Evolutionary conservation across 2,888 invertebrate species (phyloP), one percentile per base, ranked within the genome.

Genomic region (Trichogramma dendrolimi): DNA sequence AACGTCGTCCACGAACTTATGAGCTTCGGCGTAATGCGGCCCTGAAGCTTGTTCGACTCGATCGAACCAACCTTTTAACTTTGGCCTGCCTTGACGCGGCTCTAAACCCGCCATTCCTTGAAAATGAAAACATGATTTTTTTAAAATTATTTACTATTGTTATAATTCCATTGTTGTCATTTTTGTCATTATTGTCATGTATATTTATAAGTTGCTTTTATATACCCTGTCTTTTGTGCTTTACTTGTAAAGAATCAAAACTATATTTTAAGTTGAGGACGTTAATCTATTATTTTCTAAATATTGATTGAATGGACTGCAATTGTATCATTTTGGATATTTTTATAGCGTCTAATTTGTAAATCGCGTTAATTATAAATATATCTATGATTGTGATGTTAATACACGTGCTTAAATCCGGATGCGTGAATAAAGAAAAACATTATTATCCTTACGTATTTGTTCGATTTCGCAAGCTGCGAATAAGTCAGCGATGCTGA

Each of bases 391-490:
- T 46, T 46, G n/a, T 27, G 27, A 27, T 27, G 27, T 10, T 46
- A 46, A n/a, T 46, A 46, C 2, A 46, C 10, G 10, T 10, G n/a
- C 46, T 46, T 46, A 46, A 46, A 10, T 55, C 55, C 47, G 50
- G 14, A 41, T 54, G 48, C 58, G 62, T n/a, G 42, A 55, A 40
- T 58, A 42, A 40, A 40, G 14, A 55, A 57, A 43, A 61, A 10
- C 41, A 53, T n/a, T 11, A 59, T 47, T 61, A 40, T 52, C 80
- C 84, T 81, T 77, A 90, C 90, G 83, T 48, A 88, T 86, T 77
- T 92, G 91, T 76, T 91, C 90, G 58, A 92, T 75, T 81, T 91
- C 92, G 70, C 87, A 88, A 1, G 87, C 86, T 0, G 88, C 90
- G 68, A 90, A 81, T 60, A 92, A 77, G 77, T 92, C 92, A 1